phyloP scores from a whole-genome alignment of 1,140 invertebrate genomes.

The Leptinotarsa undecemlineata region DNA sequence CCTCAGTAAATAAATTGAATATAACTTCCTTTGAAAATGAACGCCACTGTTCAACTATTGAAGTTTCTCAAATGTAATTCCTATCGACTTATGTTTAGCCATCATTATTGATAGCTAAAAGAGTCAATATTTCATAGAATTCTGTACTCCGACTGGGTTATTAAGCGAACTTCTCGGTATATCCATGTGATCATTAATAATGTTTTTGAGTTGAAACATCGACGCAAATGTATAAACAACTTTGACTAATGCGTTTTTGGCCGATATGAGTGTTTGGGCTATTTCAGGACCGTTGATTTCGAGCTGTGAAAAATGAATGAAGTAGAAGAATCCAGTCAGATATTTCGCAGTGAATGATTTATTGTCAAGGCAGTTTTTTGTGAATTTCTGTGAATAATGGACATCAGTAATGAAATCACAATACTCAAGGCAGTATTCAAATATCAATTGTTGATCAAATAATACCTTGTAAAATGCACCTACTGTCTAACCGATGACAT shows the following conservation, averaged over 20 bases:
- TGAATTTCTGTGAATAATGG: no score
- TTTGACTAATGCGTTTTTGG: constrained; percentile 26
- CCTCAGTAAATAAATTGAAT: no score
- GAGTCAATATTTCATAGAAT: constrained; percentile 15
- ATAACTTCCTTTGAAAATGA: no score
- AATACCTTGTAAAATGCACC: no score
- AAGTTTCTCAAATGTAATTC: not conserved
- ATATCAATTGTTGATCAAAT: no score
- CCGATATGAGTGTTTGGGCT: not conserved
- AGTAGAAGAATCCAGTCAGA: not conserved
- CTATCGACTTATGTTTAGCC: not conserved
- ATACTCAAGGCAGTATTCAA: no score
- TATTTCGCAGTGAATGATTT: not conserved
- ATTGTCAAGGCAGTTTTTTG: no score
- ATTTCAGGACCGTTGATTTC: constrained; percentile 10
- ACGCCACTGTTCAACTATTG: not conserved
- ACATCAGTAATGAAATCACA: no score
- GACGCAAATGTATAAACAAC: constrained; percentile 25
- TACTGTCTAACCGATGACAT: no score
- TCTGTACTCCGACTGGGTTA: constrained; percentile 20
- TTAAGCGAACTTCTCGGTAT: constrained; percentile 14
- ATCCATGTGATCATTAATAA: constrained; percentile 22
- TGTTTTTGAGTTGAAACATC: constrained; percentile 7
- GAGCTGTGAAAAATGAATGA: not conserved
- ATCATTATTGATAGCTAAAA: constrained; percentile 11